These are phyloP conservation scores for Peromyscus eremicus DNA, from an alignment of 2,797 vertebrate species.

Conservation along the genomic window DNA sequence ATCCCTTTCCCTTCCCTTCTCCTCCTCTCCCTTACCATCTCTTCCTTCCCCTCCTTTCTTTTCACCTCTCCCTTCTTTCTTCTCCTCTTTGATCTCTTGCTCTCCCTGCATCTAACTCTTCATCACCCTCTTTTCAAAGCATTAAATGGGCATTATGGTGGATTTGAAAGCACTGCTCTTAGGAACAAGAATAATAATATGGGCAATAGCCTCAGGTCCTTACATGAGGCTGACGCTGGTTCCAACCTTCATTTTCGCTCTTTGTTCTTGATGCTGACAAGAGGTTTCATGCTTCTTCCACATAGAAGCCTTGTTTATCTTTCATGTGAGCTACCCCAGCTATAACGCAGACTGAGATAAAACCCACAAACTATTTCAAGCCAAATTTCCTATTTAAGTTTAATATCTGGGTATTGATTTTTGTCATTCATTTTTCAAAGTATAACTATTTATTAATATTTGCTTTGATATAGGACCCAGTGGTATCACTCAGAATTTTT, in stretches of 20 bases:
- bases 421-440: constrained; percentile 33
- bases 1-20: background rate
- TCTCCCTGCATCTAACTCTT: rapidly evolving
- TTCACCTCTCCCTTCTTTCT: too few relatives aligned
- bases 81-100: background rate
- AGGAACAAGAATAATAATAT: background rate
- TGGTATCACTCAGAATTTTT: background rate
- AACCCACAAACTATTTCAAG: background rate
- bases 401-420: background rate
- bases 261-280: background rate
- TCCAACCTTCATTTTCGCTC: background rate
- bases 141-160: background rate
- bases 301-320: background rate
- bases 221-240: background rate
- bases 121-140: rapidly evolving
- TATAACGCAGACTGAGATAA: background rate
- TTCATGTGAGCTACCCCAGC: background rate
- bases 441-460: background rate
- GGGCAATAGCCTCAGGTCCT: background rate
- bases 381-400: background rate
- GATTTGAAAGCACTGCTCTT: background rate
- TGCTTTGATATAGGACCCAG: background rate
- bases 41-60: background rate
- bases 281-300: background rate
- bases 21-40: too few relatives aligned